phyloP scores from a whole-genome alignment of 2,888 invertebrate genomes.

The Erannis defoliaria region DNA sequence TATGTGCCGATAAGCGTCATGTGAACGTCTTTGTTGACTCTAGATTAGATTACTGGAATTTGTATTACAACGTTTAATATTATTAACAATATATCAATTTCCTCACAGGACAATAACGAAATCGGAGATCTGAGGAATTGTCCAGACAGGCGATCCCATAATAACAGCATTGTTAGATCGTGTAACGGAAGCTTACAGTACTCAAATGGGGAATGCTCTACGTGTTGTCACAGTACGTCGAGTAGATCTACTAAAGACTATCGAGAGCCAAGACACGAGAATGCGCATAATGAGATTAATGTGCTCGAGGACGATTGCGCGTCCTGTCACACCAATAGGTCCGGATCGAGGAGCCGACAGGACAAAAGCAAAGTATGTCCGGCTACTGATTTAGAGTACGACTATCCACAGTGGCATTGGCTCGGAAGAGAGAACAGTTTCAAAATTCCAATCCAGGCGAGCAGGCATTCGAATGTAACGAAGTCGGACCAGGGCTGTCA shows the following conservation, averaged over 20 bases:
- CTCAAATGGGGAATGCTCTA: conserved; percentile 82
- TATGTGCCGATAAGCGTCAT: conserved; percentile 73
- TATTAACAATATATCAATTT: conserved; percentile 63
- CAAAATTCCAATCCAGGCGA: conserved; percentile 82
- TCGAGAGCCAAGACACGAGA: conserved; percentile 77
- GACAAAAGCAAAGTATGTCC: conserved; percentile 84
- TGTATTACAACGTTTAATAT: conserved; percentile 56
- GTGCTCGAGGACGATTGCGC: conserved; percentile 78
- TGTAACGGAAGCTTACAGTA: conserved; percentile 83
- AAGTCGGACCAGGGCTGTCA: conserved; percentile 85
- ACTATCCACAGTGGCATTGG: conserved; percentile 85
- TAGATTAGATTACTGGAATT: conserved; percentile 74
- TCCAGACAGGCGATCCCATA: conserved; percentile 80
- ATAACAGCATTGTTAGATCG: conserved; percentile 83
- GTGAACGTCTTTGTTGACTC: conserved; percentile 62
- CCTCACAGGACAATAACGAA: conserved; percentile 78
- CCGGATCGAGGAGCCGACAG: conserved; percentile 80
- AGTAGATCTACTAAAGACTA: conserved; percentile 83
- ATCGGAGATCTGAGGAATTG: conserved; percentile 79
- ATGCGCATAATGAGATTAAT: conserved; percentile 76
- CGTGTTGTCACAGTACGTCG: conserved; percentile 82
- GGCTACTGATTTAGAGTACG: conserved; percentile 82
- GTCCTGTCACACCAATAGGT: conserved; percentile 81
- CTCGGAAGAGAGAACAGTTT: conserved; percentile 83
- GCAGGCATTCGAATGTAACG: conserved; percentile 80